A percentile compares a stretch with the other conserved stretches of the same genome.
These are phyloP conservation scores for Sinocyclocheilus anophthalmus DNA, from an alignment of 2,113 vertebrate genomes.

Conservation along the genomic window DNA sequence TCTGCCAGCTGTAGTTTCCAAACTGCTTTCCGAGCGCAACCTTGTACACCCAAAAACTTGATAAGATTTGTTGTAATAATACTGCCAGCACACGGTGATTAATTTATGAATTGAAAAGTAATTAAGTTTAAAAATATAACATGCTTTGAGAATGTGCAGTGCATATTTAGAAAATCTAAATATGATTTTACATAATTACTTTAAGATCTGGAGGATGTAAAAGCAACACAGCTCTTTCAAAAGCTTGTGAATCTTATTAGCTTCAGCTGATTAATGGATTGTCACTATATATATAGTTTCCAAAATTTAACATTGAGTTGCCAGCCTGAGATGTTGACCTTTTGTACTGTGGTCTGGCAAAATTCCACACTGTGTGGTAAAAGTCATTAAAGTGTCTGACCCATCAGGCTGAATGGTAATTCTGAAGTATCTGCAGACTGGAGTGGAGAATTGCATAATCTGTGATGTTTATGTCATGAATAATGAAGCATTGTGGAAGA, in stretches of 20 bases:
- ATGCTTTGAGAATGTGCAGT: no score
- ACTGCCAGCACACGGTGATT: slow-evolving; percentile 48
- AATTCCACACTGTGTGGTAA: slow-evolving; percentile 14
- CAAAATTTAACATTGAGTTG: slow-evolving; percentile 1
- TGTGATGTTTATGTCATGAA: background rate
- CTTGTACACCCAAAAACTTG: slow-evolving; percentile 49
- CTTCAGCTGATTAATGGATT: background rate
- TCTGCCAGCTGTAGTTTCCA: slow-evolving; percentile 45
- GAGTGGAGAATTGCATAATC: background rate
- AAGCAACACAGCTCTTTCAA: background rate
- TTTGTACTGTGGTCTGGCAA: slow-evolving; percentile 29
- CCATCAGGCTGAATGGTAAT: background rate
- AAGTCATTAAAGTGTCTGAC: slow-evolving; percentile 17
- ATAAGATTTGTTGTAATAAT: slow-evolving; percentile 58
- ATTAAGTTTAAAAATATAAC: background rate
- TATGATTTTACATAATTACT: no score
- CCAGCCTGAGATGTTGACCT: slow-evolving; percentile 39
- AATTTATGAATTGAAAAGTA: background rate
- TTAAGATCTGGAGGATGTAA: background rate
- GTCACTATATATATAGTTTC: background rate
- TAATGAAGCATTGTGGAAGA: background rate
- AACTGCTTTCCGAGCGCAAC: slow-evolving; percentile 41
- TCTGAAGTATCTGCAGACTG: background rate
- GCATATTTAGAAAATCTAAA: no score
- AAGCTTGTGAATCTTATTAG: background rate